A percentile compares a stretch with the other conserved stretches of the same genome.
These are phyloP conservation scores for Magallana angulata DNA, from an alignment of 1,140 invertebrate genomes.

Conservation along the genomic window DNA sequence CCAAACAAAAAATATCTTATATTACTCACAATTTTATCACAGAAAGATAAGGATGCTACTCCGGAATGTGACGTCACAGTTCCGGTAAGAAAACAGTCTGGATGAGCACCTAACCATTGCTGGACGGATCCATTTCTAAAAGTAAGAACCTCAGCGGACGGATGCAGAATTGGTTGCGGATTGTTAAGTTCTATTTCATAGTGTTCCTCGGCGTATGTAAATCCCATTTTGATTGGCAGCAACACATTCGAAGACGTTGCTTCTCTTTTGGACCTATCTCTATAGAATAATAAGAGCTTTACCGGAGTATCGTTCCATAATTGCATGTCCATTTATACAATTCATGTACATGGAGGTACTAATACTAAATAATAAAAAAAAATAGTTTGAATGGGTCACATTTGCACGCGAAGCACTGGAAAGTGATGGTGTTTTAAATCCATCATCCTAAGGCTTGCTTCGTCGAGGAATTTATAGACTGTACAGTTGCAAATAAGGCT, in stretches of 20 bases:
- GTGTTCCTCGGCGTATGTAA: neutral
- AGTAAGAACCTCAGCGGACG: conserved; percentile 6
- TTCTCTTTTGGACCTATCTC: neutral
- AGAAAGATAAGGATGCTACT: conserved; percentile 31
- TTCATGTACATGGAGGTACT: no score
- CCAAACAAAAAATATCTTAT: no score
- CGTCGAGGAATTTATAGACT: no score
- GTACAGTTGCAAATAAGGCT: no score
- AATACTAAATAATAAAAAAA: no score
- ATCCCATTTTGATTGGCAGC: neutral
- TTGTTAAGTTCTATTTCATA: neutral
- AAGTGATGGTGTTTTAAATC: no score
- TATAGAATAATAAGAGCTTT: neutral
- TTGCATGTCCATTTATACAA: no score
- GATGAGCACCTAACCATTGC: conserved; percentile 24
- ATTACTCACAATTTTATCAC: conserved; percentile 40
- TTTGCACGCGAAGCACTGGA: no score
- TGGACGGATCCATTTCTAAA: neutral
- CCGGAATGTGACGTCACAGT: conserved; percentile 39
- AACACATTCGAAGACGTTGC: neutral
- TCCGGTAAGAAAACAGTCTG: conserved; percentile 51
- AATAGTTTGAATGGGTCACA: no score
- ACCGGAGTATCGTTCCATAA: no score
- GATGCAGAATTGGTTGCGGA: conserved; percentile 10
- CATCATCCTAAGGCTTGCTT: no score